Base-by-base conservation (phyloP, 2,113 vertebrate genomes). In the Rousettus leschenaultii region DNA sequence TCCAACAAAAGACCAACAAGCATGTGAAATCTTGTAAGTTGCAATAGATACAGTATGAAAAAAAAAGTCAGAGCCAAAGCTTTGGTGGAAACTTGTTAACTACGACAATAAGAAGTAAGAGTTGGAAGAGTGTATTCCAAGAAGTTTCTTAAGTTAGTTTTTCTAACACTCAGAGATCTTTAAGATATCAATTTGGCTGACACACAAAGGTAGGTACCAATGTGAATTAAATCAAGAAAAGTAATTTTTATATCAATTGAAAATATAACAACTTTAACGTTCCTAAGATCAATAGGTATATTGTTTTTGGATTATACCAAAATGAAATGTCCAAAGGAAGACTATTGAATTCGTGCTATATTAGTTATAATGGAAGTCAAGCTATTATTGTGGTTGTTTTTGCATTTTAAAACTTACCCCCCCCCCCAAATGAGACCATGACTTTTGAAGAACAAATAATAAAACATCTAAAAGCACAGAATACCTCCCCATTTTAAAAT, bases 371-470 rank as follows among this genome's bases (percentile, higher is more conserved):
- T 40, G n/a, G 63, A 84, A 78, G 33, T 21, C 48, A 57, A 13
- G 24, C 6, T 82, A 51, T 51, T 51, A 51, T 51, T 51, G 51
- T 16, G 51, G 16, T 30, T 87, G 16, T 79, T 85, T 53, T 85
- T 21, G 2, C 38, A 59, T 45, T 24, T 28, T 55, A 73, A 66
- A 91, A 84, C 51, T 86, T 68, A 14, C 2, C 40, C 15, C 14
- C 51, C 14, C 12, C 43, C 33, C 82, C 22, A 84, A 80, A 43
- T 53, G 6, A 38, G 75, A 86, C 6, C 30, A 38, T 66, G 66
- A 63, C 2, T 97, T 92, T 94, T 48, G 22, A 83, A 87, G 43
- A 95, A 92, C 21, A 86, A 91, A 59, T 61, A 91, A 86, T 71
- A 45, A 48, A 77, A 70, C 24, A 73, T 28, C n/a, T 35, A 33